Percentiles rank a stretch among this genome's conserved stretches.
phyloP scores from a whole-genome alignment of 2,113 vertebrate species.

The Lepus timidus region DNA sequence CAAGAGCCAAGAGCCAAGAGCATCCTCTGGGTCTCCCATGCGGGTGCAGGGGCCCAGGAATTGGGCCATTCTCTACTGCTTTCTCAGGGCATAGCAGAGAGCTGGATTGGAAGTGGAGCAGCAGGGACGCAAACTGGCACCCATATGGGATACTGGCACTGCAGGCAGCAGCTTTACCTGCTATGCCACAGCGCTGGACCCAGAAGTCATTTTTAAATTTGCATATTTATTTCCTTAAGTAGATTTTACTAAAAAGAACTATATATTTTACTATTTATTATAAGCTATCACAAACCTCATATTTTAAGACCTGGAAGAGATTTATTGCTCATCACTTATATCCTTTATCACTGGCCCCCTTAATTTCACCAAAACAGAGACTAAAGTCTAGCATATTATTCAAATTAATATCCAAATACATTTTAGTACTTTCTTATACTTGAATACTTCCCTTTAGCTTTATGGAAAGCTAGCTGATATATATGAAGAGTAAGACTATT shows the following conservation, averaged over 20 bases:
- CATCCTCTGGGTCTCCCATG: too few species aligned
- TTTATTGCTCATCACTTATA: background rate
- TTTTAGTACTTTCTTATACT: background rate
- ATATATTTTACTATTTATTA: constrained; percentile 8
- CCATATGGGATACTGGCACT: too few species aligned
- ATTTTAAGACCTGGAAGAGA: background rate
- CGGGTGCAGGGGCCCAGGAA: too few species aligned
- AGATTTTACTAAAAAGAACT: background rate
- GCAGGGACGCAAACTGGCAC: too few species aligned
- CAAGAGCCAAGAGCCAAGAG: too few species aligned
- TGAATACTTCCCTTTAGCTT: background rate
- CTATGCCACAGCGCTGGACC: too few species aligned
- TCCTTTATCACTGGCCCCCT: background rate
- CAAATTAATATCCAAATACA: background rate
- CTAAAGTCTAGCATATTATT: background rate
- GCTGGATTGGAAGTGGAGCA: too few species aligned
- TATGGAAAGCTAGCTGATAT: background rate
- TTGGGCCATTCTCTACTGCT: too few species aligned
- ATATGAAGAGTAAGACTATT: background rate
- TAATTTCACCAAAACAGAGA: constrained; percentile 4
- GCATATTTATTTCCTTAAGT: constrained; percentile 9
- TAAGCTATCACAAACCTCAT: background rate
- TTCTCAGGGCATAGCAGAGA: too few species aligned
- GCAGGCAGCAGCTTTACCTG: too few species aligned
- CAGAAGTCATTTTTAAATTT: background rate